Evolutionary conservation across 2,113 vertebrate species (phyloP).

Genomic region (Halichoerus grypus): DNA sequence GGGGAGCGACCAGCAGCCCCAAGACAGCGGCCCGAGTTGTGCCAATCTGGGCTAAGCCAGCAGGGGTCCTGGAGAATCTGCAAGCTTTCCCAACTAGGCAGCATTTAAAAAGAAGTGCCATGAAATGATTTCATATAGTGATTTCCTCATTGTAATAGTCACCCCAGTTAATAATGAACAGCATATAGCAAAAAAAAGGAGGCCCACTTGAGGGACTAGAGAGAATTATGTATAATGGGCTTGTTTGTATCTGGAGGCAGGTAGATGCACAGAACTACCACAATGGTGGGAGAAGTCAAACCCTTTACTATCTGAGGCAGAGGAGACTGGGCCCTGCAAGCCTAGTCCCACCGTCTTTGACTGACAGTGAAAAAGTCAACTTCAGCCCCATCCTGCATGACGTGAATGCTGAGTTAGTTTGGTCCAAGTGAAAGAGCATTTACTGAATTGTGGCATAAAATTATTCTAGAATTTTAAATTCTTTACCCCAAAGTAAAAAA

Average conservation of each 20-base stretch:
- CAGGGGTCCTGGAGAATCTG: neutral
- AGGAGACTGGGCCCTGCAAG: neutral
- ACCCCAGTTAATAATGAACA: slow-evolving; percentile 60
- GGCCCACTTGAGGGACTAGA: neutral
- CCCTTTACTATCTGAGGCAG: neutral
- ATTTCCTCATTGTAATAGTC: neutral
- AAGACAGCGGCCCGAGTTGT: neutral
- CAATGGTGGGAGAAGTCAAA: neutral
- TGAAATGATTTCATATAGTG: neutral
- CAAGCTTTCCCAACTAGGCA: slow-evolving; percentile 21
- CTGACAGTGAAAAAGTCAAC: slow-evolving; percentile 43
- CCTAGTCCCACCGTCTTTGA: neutral
- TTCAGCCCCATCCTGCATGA: neutral
- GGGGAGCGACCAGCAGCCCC: neutral
- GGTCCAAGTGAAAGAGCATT: neutral
- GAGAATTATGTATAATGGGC: slow-evolving; percentile 36
- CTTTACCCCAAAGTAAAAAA: slow-evolving; percentile 17
- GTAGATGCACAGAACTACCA: neutral
- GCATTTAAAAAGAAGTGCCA: slow-evolving; percentile 34
- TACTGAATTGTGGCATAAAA: neutral
- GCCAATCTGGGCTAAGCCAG: neutral
- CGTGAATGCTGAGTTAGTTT: neutral
- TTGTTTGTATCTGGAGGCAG: neutral
- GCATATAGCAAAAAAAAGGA: neutral
- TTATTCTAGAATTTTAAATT: slow-evolving; percentile 39